These are phyloP conservation scores for Himalopsyche kuldschensis DNA, from an alignment of 2,888 invertebrate genomes.

Conservation along the genomic window DNA sequence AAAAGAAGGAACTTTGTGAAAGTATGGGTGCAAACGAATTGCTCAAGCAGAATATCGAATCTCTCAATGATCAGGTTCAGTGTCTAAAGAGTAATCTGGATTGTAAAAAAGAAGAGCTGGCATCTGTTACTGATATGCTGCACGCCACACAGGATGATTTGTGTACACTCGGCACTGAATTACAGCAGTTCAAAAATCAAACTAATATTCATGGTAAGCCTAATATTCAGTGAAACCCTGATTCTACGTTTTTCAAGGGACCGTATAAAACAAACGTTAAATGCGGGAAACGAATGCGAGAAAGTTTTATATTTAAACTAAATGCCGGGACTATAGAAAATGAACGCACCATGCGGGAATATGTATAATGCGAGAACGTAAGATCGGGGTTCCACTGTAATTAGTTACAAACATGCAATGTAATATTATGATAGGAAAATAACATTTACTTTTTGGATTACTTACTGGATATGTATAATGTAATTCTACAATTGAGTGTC, in stretches of 20 bases:
- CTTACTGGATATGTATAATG: not conserved
- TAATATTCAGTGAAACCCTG: not conserved
- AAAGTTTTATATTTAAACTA: too few species aligned
- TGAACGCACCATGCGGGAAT: too few species aligned
- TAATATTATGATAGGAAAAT: not conserved
- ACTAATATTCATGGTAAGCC: constrained; percentile 20
- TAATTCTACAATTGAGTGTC: not conserved
- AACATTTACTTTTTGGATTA: not conserved
- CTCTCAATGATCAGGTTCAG: constrained; percentile 29
- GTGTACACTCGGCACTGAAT: constrained; percentile 16
- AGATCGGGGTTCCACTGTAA: too few species aligned
- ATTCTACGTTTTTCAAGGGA: too few species aligned
- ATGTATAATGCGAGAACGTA: too few species aligned
- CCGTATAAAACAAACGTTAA: too few species aligned
- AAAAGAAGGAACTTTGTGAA: constrained; percentile 26
- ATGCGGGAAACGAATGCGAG: too few species aligned
- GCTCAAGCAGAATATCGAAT: constrained; percentile 18
- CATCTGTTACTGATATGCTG: constrained; percentile 31
- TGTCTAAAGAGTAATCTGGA: constrained; percentile 34
- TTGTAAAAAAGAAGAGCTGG: constrained; percentile 35
- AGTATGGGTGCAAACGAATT: constrained; percentile 3
- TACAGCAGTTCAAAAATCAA: constrained; percentile 33
- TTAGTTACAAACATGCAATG: not conserved
- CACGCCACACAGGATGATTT: constrained; percentile 38
- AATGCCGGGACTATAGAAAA: too few species aligned